Conservation (phyloP, 2,113 vertebrate genomes). For the Trachemys scripta region DNA sequence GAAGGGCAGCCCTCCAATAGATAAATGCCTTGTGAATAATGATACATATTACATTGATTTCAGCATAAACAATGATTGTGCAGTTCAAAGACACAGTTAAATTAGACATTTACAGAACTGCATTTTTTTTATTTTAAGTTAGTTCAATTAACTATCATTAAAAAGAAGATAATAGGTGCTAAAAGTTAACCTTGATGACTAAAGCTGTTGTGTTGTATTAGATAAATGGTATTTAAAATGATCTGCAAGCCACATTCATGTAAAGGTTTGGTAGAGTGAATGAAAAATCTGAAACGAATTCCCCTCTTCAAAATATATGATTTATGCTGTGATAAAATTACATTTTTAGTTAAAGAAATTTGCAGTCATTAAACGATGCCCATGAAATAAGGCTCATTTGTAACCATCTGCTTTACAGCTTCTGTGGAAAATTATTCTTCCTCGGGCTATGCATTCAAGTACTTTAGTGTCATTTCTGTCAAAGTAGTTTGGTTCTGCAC, state of each 20-base stretch:
- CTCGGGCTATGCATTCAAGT: slow-evolving; percentile 50
- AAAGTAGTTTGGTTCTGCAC: slow-evolving; percentile 46
- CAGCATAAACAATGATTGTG: slow-evolving; percentile 46
- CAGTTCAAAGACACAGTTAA: slow-evolving; percentile 41
- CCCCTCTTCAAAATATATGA: slow-evolving; percentile 71
- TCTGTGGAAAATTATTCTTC: slow-evolving; percentile 56
- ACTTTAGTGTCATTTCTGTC: slow-evolving; percentile 52
- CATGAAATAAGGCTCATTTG: slow-evolving; percentile 74
- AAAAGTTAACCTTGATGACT: slow-evolving; percentile 60
- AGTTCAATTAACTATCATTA: slow-evolving; percentile 30
- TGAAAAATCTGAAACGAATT: slow-evolving; percentile 72
- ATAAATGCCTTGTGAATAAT: neutral
- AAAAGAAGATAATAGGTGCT: slow-evolving; percentile 66
- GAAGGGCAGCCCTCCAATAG: neutral
- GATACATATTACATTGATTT: slow-evolving; percentile 47
- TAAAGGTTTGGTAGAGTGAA: slow-evolving; percentile 66
- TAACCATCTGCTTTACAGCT: slow-evolving; percentile 79
- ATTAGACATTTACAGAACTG: slow-evolving; percentile 53
- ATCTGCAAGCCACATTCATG: slow-evolving; percentile 58
- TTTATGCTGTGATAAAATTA: slow-evolving; percentile 79
- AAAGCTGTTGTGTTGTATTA: slow-evolving; percentile 67
- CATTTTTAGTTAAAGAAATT: slow-evolving; percentile 83
- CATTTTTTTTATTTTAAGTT: slow-evolving; percentile 58
- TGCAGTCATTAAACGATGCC: slow-evolving; percentile 77
- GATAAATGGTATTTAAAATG: slow-evolving; percentile 72